Evolutionary conservation across 2,113 vertebrate genomes (phyloP).

Genomic region (Tenebrosternarchus preto): DNA sequence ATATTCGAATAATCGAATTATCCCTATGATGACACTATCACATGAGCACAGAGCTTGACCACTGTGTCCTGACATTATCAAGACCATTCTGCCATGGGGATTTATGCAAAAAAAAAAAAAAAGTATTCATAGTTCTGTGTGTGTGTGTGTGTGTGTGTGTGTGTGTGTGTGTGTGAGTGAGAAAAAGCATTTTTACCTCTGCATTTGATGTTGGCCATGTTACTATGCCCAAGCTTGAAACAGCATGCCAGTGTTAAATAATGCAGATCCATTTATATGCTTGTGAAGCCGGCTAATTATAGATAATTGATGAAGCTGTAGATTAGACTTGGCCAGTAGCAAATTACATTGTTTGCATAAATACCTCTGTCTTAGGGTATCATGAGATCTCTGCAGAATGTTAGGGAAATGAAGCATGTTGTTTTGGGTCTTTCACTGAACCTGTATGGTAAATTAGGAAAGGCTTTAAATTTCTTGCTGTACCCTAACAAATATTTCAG

Average conservation of each 20-base stretch:
- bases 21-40: conserved; percentile 45
- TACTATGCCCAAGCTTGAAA: conserved; percentile 51
- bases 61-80: conserved; percentile 57
- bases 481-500: background rate
- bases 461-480: background rate
- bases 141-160: conserved; percentile 19
- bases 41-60: conserved; percentile 31
- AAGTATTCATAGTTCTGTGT: conserved; percentile 37
- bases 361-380: conserved; percentile 27
- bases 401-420: conserved; percentile 13
- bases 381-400: conserved; percentile 16
- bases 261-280: conserved; percentile 59
- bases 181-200: conserved; percentile 13
- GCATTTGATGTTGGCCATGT: conserved; percentile 37
- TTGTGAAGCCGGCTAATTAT: conserved; percentile 56
- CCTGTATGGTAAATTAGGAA: conserved; percentile 29
- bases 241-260: conserved; percentile 59
- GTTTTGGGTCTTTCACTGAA: conserved; percentile 7
- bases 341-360: conserved; percentile 33
- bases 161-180: background rate
- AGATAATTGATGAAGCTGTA: conserved; percentile 47
- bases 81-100: conserved; percentile 35
- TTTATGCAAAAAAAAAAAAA: conserved; percentile 39
- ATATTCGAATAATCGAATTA: conserved; percentile 58
- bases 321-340: conserved; percentile 29